These are phyloP conservation scores for Darevskia nairensis DNA, from an alignment of 2,797 vertebrate species.

Conservation along the genomic window DNA sequence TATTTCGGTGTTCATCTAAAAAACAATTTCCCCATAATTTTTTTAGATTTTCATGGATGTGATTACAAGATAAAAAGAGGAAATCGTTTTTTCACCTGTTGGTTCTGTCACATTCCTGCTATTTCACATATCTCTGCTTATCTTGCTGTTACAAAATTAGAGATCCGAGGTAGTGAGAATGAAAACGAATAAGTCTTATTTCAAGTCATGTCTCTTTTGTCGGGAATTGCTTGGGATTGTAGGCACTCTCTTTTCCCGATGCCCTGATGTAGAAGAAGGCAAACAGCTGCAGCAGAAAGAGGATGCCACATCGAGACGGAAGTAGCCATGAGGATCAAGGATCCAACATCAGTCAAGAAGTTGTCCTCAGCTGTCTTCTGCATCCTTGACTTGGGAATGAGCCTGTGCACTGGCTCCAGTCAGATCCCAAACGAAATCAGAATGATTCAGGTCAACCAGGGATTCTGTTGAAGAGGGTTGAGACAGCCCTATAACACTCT, in stretches of 20 bases:
- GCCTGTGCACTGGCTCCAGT: too few relatives aligned
- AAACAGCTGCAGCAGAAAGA: constrained; percentile 35
- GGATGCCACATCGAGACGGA: background rate
- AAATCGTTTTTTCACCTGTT: background rate
- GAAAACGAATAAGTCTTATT: constrained; percentile 55
- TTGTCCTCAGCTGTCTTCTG: background rate
- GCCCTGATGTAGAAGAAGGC: background rate
- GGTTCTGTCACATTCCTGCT: too few relatives aligned
- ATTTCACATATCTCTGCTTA: background rate
- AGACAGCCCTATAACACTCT: too few relatives aligned
- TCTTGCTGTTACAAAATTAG: constrained; percentile 8
- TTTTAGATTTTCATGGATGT: constrained; percentile 40
- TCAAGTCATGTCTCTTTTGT: constrained; percentile 42
- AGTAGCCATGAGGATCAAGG: constrained; percentile 37
- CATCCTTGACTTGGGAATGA: background rate
- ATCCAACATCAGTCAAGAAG: background rate
- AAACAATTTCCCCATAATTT: background rate
- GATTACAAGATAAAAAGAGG: constrained; percentile 26
- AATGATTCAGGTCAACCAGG: too few relatives aligned
- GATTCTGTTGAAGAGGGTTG: too few relatives aligned
- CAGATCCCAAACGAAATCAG: too few relatives aligned
- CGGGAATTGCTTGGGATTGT: constrained; percentile 59
- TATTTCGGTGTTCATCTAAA: constrained; percentile 14
- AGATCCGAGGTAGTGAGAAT: background rate
- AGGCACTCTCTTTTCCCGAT: background rate